These are phyloP conservation scores for Phocides pigmalion DNA, from an alignment of 1,140 invertebrate genomes.

Conservation along the genomic window DNA sequence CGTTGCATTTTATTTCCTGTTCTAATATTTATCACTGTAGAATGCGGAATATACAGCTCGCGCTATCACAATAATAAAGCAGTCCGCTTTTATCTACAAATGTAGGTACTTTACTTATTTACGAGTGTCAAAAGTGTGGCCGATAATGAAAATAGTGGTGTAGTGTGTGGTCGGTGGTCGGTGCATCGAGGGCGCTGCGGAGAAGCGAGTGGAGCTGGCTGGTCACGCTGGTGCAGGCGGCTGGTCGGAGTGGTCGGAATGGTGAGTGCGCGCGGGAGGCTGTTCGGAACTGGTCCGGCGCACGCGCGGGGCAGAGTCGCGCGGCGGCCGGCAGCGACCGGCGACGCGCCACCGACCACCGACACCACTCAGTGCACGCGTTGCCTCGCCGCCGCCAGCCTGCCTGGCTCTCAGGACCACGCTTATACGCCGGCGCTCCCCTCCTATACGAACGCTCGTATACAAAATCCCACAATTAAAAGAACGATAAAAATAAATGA, in stretches of 20 bases:
- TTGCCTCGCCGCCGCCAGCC: slow-evolving; percentile 68
- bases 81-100: slow-evolving; percentile 46
- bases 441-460: slow-evolving; percentile 37
- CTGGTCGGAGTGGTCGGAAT: slow-evolving; percentile 17
- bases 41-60: slow-evolving; percentile 11
- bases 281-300: slow-evolving; percentile 69
- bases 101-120: slow-evolving; percentile 42
- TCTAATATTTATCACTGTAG: slow-evolving; percentile 17
- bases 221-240: slow-evolving; percentile 38
- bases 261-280: slow-evolving; percentile 53
- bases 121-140: slow-evolving; percentile 48
- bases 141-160: slow-evolving; percentile 45
- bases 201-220: slow-evolving; percentile 26
- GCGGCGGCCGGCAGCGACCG: slow-evolving; percentile 60
- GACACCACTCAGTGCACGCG: slow-evolving; percentile 65
- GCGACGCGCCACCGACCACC: slow-evolving; percentile 54
- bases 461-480: slow-evolving; percentile 24
- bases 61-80: slow-evolving; percentile 39
- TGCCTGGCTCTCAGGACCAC: slow-evolving; percentile 54
- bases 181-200: slow-evolving; percentile 36
- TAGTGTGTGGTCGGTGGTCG: slow-evolving; percentile 44
- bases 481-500: slow-evolving; percentile 38
- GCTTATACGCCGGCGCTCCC: slow-evolving; percentile 38
- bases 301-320: slow-evolving; percentile 76
- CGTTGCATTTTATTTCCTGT: slow-evolving; percentile 1